These are phyloP conservation scores for Calycopis cecrops DNA, from an alignment of 1,140 invertebrate species.

Conservation along the genomic window DNA sequence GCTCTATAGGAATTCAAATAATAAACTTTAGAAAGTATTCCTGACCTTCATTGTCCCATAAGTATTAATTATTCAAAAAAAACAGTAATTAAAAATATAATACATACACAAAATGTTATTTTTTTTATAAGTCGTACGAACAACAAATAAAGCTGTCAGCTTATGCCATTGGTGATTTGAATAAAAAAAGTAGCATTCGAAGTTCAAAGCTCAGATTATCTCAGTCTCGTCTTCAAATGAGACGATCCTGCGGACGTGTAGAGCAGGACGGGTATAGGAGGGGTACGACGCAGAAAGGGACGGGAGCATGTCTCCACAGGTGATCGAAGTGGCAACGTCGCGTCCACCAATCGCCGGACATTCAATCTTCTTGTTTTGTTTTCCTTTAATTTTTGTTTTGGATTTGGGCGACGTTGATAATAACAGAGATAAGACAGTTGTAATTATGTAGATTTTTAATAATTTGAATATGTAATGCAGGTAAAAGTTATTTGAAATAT, in stretches of 20 bases:
- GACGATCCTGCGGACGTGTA: conserved; percentile 62
- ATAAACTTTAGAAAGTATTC: too few species aligned
- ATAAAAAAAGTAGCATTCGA: conserved; percentile 60
- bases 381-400: conserved; percentile 35
- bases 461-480: too few species aligned
- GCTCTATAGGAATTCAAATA: too few species aligned
- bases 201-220: conserved; percentile 69
- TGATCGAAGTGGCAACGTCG: conserved; percentile 63
- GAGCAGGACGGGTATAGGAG: conserved; percentile 32
- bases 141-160: conserved; percentile 14
- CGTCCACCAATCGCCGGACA: conserved; percentile 65
- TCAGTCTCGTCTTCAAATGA: conserved; percentile 68
- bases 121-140: neutral
- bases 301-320: conserved; percentile 49
- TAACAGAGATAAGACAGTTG: conserved; percentile 26
- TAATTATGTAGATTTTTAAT: too few species aligned
- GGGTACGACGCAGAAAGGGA: conserved; percentile 31
- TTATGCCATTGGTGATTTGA: conserved; percentile 45
- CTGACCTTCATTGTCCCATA: too few species aligned
- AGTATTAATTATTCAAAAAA: too few species aligned
- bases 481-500: too few species aligned
- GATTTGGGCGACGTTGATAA: conserved; percentile 22
- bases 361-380: conserved; percentile 48
- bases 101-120: neutral
- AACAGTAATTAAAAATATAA: too few species aligned